Base-by-base conservation (phyloP, 2,888 invertebrate genomes). In the Lasioglossum figueresi region DNA sequence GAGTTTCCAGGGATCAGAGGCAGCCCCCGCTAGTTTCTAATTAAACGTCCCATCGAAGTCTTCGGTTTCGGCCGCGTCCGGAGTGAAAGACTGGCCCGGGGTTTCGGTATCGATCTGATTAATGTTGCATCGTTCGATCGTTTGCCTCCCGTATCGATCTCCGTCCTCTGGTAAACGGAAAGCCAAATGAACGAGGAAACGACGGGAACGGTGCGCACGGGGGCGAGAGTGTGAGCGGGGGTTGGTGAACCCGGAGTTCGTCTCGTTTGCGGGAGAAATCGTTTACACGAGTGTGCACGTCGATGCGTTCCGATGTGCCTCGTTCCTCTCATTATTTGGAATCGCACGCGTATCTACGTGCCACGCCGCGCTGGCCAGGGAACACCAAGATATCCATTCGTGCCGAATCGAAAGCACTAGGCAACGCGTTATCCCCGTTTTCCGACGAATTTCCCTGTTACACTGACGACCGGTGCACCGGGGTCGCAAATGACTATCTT, bases 331-430 rank as follows among this genome's bases (percentile, higher is more conserved):
- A 34, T 34, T 73, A 74, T 77, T 79, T 78, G 73, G 70, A 79
- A 27, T 71, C 77, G 75, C 48, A 66, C 43, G 73, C 72, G 70
- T 73, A 76, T 16, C 48, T 52, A 66, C n/a, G 43, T 16, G 48
- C n/a, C 6, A n/a, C 72, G 16, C 19, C 4, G 73, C 59, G 16
- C 14, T 2, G 73, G 40, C 63, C 66, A 37, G 63, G 76, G 37
- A 66, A 59, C 79, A 27, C 81, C 59, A 40, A 63, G 40, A 74
- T 86, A 81, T 90, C 88, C 84, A 89, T 91, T 79, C 87, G 85
- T 91, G 90, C 88, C 89, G 88, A 87, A 92, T 92, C 92, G 92
- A 93, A 92, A 91, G 90, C 88, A 87, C 91, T 91, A 90, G 91
- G 90, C 91, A 90, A 87, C 88, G 89, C 84, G 88, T 88, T 52